phyloP scores from a whole-genome alignment of 1,140 invertebrate genomes.

The Cylas formicarius region DNA sequence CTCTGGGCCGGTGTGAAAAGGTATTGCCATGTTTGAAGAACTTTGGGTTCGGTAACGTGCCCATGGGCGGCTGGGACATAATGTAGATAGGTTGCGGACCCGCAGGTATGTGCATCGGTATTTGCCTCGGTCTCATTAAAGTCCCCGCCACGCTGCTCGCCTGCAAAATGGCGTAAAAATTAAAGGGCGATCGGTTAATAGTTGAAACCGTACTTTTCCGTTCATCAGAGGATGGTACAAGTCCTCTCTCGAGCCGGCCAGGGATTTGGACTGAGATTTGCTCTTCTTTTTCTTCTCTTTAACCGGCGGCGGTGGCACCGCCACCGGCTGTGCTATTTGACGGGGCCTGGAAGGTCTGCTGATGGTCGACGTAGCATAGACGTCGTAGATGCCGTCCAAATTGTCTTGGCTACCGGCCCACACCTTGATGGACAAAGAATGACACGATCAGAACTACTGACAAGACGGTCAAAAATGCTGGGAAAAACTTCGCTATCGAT shows the following conservation, averaged over 20 bases:
- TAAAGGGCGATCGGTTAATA: background rate
- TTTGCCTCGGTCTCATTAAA: constrained; percentile 36
- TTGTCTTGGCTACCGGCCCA: constrained; percentile 77
- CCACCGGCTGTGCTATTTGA: constrained; percentile 68
- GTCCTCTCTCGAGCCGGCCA: constrained; percentile 45
- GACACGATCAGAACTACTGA: too few species aligned
- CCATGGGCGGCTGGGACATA: constrained; percentile 34
- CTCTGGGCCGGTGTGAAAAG: constrained; percentile 34
- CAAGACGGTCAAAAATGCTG: too few species aligned
- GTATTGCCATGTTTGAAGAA: constrained; percentile 38
- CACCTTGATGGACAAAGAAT: constrained; percentile 44
- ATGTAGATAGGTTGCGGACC: constrained; percentile 41
- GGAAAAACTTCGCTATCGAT: too few species aligned
- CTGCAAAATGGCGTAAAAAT: constrained; percentile 5
- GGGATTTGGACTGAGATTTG: constrained; percentile 43
- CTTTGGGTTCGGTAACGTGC: constrained; percentile 40
- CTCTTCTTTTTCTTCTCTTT: constrained; percentile 55
- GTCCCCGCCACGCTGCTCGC: constrained; percentile 40
- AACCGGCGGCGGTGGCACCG: constrained; percentile 68
- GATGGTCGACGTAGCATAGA: constrained; percentile 64
- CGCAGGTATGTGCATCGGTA: constrained; percentile 17
- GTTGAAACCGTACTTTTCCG: constrained; percentile 34
- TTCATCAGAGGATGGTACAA: constrained; percentile 43
- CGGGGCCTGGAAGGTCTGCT: constrained; percentile 69
- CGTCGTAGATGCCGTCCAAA: constrained; percentile 62